Conservation (phyloP, 2,113 vertebrate genomes). For the Procapra przewalskii region DNA sequence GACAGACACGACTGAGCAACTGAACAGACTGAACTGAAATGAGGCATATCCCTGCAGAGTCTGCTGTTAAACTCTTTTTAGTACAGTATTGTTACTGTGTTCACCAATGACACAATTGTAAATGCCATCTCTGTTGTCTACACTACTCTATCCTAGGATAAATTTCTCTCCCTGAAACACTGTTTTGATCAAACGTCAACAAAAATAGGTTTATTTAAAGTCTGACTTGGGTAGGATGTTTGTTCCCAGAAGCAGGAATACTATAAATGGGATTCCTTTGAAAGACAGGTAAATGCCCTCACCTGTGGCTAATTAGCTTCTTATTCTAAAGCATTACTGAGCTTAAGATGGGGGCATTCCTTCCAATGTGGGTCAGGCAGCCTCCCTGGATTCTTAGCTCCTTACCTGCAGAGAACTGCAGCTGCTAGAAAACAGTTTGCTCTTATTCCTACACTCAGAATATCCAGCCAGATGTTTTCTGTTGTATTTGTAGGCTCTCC, state of each 20-base stretch:
- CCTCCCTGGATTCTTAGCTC: neutral
- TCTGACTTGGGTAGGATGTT: neutral
- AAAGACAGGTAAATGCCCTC: neutral
- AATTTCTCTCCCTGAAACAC: neutral
- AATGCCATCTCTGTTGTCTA: neutral
- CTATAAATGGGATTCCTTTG: neutral
- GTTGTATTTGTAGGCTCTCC: conserved; percentile 56
- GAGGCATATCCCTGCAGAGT: neutral
- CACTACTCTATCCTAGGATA: neutral
- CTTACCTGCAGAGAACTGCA: conserved; percentile 57
- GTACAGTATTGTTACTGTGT: neutral
- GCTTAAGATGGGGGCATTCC: neutral
- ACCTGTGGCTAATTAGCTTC: neutral
- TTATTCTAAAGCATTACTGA: neutral
- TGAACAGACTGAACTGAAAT: no score
- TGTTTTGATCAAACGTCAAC: neutral
- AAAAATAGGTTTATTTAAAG: neutral
- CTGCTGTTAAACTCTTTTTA: neutral
- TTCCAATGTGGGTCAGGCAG: neutral
- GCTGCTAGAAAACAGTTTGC: conserved; percentile 45
- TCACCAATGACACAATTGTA: neutral
- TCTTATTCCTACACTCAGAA: neutral
- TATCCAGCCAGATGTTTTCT: conserved; percentile 70
- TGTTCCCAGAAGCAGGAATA: neutral
- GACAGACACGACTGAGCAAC: no score